phyloP scores from a whole-genome alignment of 2,113 vertebrate genomes.

The Mola mola region DNA sequence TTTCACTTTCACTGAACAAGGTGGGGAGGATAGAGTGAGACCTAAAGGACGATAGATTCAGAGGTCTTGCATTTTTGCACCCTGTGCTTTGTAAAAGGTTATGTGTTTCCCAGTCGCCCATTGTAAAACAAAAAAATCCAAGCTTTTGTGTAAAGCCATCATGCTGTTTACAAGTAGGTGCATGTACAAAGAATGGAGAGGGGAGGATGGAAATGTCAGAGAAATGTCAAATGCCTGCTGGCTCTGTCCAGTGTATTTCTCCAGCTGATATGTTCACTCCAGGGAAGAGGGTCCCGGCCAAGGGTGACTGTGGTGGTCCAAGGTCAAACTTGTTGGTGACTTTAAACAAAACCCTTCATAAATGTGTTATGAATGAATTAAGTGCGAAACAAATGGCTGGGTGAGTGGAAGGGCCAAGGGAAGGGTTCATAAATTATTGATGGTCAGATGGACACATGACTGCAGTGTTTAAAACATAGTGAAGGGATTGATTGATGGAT shows the following conservation, averaged over 20 bases:
- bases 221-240: slow-evolving; percentile 83
- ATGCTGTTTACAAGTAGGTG: slow-evolving; percentile 78
- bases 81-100: slow-evolving; percentile 72
- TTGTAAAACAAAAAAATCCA: slow-evolving; percentile 63
- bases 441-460: background rate
- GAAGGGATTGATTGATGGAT: background rate
- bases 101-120: slow-evolving; percentile 64
- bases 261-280: slow-evolving; percentile 67
- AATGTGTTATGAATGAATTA: slow-evolving; percentile 27
- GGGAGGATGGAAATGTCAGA: slow-evolving; percentile 79
- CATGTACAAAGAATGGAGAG: slow-evolving; percentile 72
- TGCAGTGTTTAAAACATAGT: background rate
- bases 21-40: slow-evolving; percentile 20
- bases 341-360: slow-evolving; percentile 32
- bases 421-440: slow-evolving; percentile 29
- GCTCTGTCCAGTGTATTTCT: slow-evolving; percentile 68
- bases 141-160: slow-evolving; percentile 77
- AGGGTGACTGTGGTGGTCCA: slow-evolving; percentile 49
- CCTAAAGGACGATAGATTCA: slow-evolving; percentile 45
- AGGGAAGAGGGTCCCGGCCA: slow-evolving; percentile 58
- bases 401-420: slow-evolving; percentile 2
- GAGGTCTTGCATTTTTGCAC: slow-evolving; percentile 57
- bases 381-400: slow-evolving; percentile 19
- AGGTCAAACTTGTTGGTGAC: slow-evolving; percentile 63
- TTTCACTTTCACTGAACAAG: slow-evolving; percentile 42